Base-by-base conservation (phyloP, 37 sponge, comb jelly and placozoan genomes). In the Haliclona indistincta region DNA sequence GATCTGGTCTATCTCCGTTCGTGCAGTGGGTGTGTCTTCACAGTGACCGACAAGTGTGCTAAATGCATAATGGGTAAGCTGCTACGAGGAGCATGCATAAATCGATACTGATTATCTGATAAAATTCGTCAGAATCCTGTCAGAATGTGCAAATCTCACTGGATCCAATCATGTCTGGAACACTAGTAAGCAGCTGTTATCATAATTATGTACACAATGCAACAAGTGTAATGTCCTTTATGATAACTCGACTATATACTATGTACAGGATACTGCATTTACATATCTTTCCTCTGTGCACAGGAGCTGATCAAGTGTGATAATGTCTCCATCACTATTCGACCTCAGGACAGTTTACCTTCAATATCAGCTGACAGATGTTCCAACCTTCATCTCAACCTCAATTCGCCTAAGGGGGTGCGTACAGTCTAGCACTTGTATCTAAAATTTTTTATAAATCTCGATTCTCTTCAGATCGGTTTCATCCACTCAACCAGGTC, bases 1-100 rank as follows among this genome's bases (percentile, higher is more conserved):
- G 86, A 90, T 44, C 61, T 81, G 42, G 54, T 90, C 26, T 85
- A 78, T 78, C 56, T 90, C 49, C 30, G 86, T 10, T 36, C 54
- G 0, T 90, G 91, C 64, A 67, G 35, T 8, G 25, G 43, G 0
- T 90, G 86, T 54, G 64, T 42, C 32, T 63, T 90, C 45, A 20
- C 33, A 22, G 77, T 81, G 0, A 19, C 44, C 3, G 63, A 44
- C 20, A 80, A 53, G 25, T 68, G 77, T 17, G 82, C 91, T 47
- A 90, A 90, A 68, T 81, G 77, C 43, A 81, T 84, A 47, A 52
- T 90, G 20, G 86, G 91, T 90, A 28, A 79, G 89, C 20, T 11
- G 30, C 5, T 73, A 22, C 17, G 6, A 42, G 36, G 34, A 33
- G 22, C 38, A 17, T 30, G 33, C 15, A 54, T 44, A 17, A 44